Base-by-base conservation (phyloP, 1,140 invertebrate species). In the Aethina tumida region DNA sequence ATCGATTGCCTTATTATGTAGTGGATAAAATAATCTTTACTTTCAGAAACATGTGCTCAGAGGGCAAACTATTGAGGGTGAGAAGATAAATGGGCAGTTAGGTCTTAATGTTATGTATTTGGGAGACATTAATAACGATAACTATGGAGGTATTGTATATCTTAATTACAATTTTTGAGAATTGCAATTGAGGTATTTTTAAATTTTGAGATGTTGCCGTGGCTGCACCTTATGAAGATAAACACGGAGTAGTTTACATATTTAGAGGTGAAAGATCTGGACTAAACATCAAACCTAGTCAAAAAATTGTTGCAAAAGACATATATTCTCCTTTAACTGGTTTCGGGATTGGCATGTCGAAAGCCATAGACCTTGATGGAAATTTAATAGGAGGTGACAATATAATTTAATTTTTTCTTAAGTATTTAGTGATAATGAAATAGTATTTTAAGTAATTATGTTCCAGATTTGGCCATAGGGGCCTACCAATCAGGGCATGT, bases 101-200 rank as follows among this genome's bases (percentile, higher is more conserved):
- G 71, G 70, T 8, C 41, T 59, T 4, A 30, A 60, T 2, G 43
- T 73, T 13, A 52, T 59, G 30, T 62, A 55, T 26, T 41, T 71
- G n/a, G 69, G 67, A 21, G 70, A 74, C 49, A 48, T 71, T 8
- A 62, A 73, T 52, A 39, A 55, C 27, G 69, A 74, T 50, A 62
- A 64, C 6, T 68, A 55, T 52, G 62, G 62, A 12, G 35, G 50
- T 42, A 36, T 18, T 21, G 22, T 13, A 41, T 15, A 24, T 33
- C 8, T 24, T 12, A 14, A 6, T 33, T 8, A 39, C 25, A 15
- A 10, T 12, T 21, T 24, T 24, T 33, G 3, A 17, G 17, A 26
- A 12, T 36, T 27, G 17, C n/a, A 6, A 27, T 6, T 13, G 14
- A 3, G 28, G 17, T 33, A 30, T 21, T 5, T 41, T 5, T 26